Percentiles rank a stretch among this genome's conserved stretches.
Evolutionary conservation across 2,797 vertebrate species (phyloP).

Genomic region (Rhinogobio ventralis): DNA sequence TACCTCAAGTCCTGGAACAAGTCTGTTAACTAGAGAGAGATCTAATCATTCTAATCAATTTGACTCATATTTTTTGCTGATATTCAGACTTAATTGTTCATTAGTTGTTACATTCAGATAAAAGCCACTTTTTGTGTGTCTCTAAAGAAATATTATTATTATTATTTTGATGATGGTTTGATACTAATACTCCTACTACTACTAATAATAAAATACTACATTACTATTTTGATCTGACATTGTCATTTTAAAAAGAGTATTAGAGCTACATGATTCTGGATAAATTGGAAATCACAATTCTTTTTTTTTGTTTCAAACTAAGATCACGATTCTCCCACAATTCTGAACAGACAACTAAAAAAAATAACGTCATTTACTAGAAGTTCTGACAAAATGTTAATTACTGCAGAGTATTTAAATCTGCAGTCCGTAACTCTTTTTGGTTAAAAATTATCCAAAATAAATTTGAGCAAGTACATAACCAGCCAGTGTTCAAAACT

Average conservation of each 20-base stretch:
- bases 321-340: neutral
- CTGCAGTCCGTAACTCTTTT: no score
- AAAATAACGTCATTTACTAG: neutral
- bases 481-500: no score
- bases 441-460: no score
- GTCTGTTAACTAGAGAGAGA: neutral
- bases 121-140: neutral
- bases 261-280: neutral
- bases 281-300: neutral
- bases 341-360: neutral
- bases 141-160: neutral
- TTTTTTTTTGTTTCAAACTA: neutral
- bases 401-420: neutral
- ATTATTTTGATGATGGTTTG: neutral
- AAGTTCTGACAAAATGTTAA: neutral
- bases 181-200: neutral
- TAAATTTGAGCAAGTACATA: no score
- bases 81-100: neutral
- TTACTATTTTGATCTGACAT: no score
- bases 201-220: no score
- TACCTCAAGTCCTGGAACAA: neutral
- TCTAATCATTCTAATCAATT: neutral
- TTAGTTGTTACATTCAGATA: neutral
- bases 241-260: no score
- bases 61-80: neutral